phyloP scores from a whole-genome alignment of 1,140 invertebrate genomes.

The Zaprionus capensis region DNA sequence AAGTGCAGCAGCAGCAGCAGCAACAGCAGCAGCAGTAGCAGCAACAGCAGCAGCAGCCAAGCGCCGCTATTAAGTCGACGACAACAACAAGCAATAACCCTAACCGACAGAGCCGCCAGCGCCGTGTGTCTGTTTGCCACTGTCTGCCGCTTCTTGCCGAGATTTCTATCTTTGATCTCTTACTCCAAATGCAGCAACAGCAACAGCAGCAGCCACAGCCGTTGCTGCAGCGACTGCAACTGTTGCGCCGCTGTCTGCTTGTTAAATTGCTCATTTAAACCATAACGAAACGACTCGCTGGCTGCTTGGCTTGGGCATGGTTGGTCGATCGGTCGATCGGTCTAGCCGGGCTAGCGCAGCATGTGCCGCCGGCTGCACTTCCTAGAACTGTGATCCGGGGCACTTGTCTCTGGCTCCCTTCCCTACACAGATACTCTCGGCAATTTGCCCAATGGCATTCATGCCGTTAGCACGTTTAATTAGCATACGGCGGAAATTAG shows the following conservation, averaged over 20 bases:
- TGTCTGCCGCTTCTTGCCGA: conserved; percentile 80
- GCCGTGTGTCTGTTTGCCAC: conserved; percentile 70
- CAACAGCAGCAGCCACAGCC: conserved; percentile 27
- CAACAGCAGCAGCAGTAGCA: conserved; percentile 34
- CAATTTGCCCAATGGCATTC: conserved; percentile 70
- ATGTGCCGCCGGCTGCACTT: conserved; percentile 64
- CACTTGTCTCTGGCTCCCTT: conserved; percentile 47
- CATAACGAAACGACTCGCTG: conserved; percentile 68
- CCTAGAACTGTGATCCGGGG: conserved; percentile 58
- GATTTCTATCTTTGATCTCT: conserved; percentile 82
- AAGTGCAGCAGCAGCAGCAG: conserved; percentile 66
- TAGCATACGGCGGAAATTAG: conserved; percentile 77
- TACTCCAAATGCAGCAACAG: conserved; percentile 71
- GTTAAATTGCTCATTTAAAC: conserved; percentile 82
- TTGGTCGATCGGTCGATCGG: conserved; percentile 15
- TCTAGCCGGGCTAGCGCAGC: conserved; percentile 42
- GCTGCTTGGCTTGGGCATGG: conserved; percentile 34
- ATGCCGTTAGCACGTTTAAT: conserved; percentile 74
- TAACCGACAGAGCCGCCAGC: conserved; percentile 71
- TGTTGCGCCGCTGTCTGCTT: conserved; percentile 71
- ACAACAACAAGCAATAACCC: conserved; percentile 81
- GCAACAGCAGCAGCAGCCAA: conserved; percentile 64
- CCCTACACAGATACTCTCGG: conserved; percentile 17
- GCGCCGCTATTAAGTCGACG: conserved; percentile 81
- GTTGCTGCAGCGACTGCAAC: conserved; percentile 43